Percentiles rank a stretch among this genome's conserved stretches.
These are phyloP conservation scores for Orthonevra nobilis DNA, from an alignment of 2,888 invertebrate species.

Conservation along the genomic window DNA sequence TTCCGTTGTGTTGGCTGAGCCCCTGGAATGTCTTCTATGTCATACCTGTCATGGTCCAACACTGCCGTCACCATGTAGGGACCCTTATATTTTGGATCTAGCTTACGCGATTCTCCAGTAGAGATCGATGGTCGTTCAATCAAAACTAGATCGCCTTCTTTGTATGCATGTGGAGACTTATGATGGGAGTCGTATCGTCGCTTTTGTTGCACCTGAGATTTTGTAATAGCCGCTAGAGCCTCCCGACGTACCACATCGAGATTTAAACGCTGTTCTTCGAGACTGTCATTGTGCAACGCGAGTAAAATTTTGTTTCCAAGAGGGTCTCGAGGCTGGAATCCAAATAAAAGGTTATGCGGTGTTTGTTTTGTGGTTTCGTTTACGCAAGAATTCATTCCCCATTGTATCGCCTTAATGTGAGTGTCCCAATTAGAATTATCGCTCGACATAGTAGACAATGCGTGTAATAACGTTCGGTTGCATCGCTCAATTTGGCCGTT, in stretches of 20 bases:
- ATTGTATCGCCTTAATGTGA: conserved; percentile 5
- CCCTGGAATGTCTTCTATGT: not conserved
- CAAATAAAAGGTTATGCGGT: not conserved
- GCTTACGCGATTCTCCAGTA: not conserved
- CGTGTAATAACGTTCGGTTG: conserved; percentile 1
- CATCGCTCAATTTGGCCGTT: conserved; percentile 43
- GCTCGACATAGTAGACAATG: not conserved
- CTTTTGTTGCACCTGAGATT: conserved; percentile 4
- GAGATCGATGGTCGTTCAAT: not conserved
- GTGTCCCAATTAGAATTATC: not conserved
- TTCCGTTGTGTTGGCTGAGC: not conserved
- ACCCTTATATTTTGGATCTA: conserved; percentile 6
- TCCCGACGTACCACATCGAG: not conserved
- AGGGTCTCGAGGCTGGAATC: conserved; percentile 1
- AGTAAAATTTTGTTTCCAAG: not conserved
- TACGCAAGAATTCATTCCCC: conserved; percentile 4
- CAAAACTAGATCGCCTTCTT: not conserved
- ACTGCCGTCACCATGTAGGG: conserved; percentile 8
- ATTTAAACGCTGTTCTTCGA: not conserved
- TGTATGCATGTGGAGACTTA: not conserved
- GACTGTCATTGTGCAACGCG: not conserved
- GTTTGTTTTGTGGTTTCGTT: conserved; percentile 1
- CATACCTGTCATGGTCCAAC: conserved; percentile 4
- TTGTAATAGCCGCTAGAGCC: not conserved
- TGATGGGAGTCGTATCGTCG: not conserved